A percentile compares a stretch with the other conserved stretches of the same genome.
Evolutionary conservation across 2,888 invertebrate species (phyloP).

Genomic region (Hyposoter didymator): DNA sequence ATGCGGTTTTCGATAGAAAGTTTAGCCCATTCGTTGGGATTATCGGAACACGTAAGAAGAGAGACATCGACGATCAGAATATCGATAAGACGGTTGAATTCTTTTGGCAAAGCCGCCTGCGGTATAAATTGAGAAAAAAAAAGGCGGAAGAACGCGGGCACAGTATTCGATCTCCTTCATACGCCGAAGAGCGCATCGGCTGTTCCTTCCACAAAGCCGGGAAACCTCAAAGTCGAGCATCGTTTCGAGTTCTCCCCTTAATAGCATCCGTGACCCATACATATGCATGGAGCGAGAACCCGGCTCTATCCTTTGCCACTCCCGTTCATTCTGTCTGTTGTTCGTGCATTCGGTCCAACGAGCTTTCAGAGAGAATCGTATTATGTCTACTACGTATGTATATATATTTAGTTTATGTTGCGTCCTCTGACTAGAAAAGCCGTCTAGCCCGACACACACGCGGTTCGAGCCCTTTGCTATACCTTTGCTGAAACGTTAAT

Average conservation of each 20-base stretch:
- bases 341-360: conserved; percentile 64
- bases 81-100: conserved; percentile 32
- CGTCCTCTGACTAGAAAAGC: conserved; percentile 22
- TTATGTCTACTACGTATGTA: conserved; percentile 46
- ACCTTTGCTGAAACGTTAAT: not conserved
- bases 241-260: conserved; percentile 60
- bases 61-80: conserved; percentile 37
- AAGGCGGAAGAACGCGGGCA: conserved; percentile 8
- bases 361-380: conserved; percentile 63
- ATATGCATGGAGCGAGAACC: conserved; percentile 60
- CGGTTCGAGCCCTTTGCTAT: not conserved
- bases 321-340: conserved; percentile 59
- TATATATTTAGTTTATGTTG: not conserved
- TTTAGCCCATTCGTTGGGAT: conserved; percentile 7
- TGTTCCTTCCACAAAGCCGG: conserved; percentile 62
- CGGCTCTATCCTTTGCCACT: conserved; percentile 63
- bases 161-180: conserved; percentile 51
- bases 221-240: conserved; percentile 66
- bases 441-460: conserved; percentile 22
- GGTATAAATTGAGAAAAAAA: conserved; percentile 12
- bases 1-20: conserved; percentile 1
- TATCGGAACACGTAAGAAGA: not conserved
- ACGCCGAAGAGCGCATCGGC: conserved; percentile 57
- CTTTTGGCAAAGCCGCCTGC: conserved; percentile 42
- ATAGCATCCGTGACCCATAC: conserved; percentile 61